Evolutionary conservation across 2,888 invertebrate species (phyloP).

Genomic region (Ochropleura plecta): DNA sequence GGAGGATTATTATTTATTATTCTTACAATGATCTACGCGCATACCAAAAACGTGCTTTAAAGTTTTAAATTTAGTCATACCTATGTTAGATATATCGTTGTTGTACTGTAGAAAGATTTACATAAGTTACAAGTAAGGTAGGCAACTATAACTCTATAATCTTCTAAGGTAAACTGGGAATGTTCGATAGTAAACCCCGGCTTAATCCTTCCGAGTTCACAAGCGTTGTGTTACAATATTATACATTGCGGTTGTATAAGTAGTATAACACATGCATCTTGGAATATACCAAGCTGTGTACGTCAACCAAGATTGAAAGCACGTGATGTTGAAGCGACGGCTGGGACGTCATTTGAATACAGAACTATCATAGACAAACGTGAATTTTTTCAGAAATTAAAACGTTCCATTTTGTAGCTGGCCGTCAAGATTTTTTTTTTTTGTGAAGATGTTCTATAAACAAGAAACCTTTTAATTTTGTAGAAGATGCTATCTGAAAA

Average conservation of each 20-base stretch:
- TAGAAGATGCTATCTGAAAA: conserved; percentile 12
- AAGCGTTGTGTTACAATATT: conserved; percentile 8
- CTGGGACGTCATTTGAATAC: conserved; percentile 70
- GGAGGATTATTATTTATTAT: neutral
- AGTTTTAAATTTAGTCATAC: neutral
- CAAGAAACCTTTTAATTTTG: conserved; percentile 9
- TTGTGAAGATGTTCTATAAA: conserved; percentile 17
- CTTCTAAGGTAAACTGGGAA: conserved; percentile 30
- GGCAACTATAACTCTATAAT: conserved; percentile 28
- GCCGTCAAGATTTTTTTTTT: neutral
- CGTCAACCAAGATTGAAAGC: conserved; percentile 37
- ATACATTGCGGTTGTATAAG: conserved; percentile 24
- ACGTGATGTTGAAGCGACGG: conserved; percentile 48
- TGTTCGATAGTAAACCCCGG: conserved; percentile 36
- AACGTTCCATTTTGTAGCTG: conserved; percentile 55
- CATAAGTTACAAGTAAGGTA: conserved; percentile 6
- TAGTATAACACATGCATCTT: neutral
- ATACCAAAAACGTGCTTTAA: neutral
- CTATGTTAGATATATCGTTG: neutral
- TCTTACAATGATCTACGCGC: neutral
- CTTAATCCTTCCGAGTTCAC: conserved; percentile 37
- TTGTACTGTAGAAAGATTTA: too few relatives aligned
- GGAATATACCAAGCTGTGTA: conserved; percentile 23
- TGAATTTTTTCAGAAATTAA: conserved; percentile 71
- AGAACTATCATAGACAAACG: conserved; percentile 66